Evolutionary conservation across 2,797 vertebrate species (phyloP), one percentile per base, ranked within the genome.

Genomic region (Decapterus maruadsi): DNA sequence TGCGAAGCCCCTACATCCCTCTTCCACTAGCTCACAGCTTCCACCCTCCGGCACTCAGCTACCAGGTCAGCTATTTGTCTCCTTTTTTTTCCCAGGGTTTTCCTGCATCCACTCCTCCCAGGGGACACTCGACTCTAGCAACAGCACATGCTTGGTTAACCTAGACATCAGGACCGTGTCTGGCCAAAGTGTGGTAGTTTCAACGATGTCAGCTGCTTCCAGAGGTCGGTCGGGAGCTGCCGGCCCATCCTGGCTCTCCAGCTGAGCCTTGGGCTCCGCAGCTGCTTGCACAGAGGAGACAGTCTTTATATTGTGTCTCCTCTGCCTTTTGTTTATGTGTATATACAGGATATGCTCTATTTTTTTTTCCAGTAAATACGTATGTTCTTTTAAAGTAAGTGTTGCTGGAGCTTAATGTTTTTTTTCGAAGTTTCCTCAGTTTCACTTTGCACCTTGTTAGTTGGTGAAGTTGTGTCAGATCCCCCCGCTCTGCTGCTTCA

Each of bases 351-450:
- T 11, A 42, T 42, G 11, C 4, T 42, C 9, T 40, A 6, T 34
- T 0, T 34, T 34, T 34, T 34, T 4, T 34, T 6, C 31, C 6
- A 4, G 31, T 34, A 34, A 34, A 34, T 34, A 34, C 4, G 6
- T 5, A 5, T 34, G 31, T 34, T 34, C 31, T 34, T 6, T 34
- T 34, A 34, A 4, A 26, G 26, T 26, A 36, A 8, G 34, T 36
- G 34, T 36, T 7, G 34, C 34, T 36, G 34, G 34, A 8, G 34
- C 7, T 36, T 36, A 8, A 8, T 36, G 34, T 36, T 36, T 26
- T 26, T 26, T 34, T 82, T 89, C 82, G 81, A 64, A 2, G 71
- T 74, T 78, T 60, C 57, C 62, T 69, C 34, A 36, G 34, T 36
- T 36, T 36, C 34, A 8, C 34, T 7, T 8, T 36, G 34, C 34